These are phyloP conservation scores for Tupaia chinensis DNA, from an alignment of 2,113 vertebrate genomes.

Conservation along the genomic window DNA sequence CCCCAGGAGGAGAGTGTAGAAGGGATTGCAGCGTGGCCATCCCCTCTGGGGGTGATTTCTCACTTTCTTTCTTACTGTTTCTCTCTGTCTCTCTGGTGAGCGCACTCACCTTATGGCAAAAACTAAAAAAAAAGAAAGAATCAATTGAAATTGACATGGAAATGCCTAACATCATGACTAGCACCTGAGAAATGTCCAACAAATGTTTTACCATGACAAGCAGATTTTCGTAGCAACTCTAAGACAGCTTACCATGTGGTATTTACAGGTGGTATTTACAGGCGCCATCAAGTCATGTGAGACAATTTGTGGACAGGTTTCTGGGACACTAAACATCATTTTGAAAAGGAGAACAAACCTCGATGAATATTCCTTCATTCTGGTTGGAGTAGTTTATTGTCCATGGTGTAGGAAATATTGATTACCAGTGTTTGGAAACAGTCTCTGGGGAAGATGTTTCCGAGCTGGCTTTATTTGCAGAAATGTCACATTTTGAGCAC, in stretches of 20 bases:
- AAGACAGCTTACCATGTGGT: constrained; percentile 28
- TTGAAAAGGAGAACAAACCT: constrained; percentile 42
- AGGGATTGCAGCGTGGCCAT: too few relatives aligned
- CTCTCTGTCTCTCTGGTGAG: too few relatives aligned
- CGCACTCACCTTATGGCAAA: too few relatives aligned
- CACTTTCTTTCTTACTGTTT: too few relatives aligned
- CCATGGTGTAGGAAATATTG: constrained; percentile 35
- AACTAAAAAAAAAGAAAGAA: not conserved
- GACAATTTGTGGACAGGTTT: constrained; percentile 54
- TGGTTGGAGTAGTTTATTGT: constrained; percentile 21
- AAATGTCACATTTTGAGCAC: constrained; percentile 22
- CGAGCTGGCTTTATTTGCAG: constrained; percentile 30
- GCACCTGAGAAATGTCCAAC: constrained; percentile 8
- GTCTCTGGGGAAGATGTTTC: constrained; percentile 36
- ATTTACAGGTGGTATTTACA: too few relatives aligned
- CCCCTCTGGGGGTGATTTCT: too few relatives aligned
- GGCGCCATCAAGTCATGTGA: constrained; percentile 31
- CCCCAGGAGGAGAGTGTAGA: too few relatives aligned
- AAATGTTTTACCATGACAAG: not conserved
- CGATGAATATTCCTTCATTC: constrained; percentile 60
- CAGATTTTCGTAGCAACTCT: constrained; percentile 62
- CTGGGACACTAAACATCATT: constrained; percentile 49
- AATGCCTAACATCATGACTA: not conserved
- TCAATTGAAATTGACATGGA: constrained; percentile 43
- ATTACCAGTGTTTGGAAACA: constrained; percentile 58